These are phyloP conservation scores for Arvicola amphibius DNA, from an alignment of 2,797 vertebrate genomes.

Conservation along the genomic window DNA sequence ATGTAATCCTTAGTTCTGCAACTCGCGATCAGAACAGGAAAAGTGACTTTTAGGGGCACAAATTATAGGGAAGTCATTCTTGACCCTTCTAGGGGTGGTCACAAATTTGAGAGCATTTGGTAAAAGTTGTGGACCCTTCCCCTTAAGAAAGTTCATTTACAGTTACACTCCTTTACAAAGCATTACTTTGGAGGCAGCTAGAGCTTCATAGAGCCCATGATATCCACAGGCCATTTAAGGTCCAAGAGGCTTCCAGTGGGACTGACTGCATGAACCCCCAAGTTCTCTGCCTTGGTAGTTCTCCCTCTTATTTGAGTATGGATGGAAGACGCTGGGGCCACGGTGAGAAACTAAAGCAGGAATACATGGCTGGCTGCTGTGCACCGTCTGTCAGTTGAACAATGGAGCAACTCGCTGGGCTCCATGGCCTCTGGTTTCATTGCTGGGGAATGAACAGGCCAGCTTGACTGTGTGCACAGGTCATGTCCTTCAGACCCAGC, in stretches of 20 bases:
- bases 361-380: neutral
- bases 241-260: neutral
- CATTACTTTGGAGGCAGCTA: neutral
- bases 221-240: neutral
- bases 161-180: neutral
- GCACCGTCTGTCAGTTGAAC: neutral
- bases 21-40: constrained; percentile 55
- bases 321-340: neutral
- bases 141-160: neutral
- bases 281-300: neutral
- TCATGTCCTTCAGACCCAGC: neutral
- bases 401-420: neutral
- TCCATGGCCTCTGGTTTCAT: neutral
- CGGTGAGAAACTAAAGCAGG: neutral
- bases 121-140: neutral
- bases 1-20: constrained; percentile 65
- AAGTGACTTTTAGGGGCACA: constrained; percentile 50
- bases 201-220: neutral
- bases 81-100: constrained; percentile 36
- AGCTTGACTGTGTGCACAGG: constrained; percentile 6
- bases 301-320: neutral
- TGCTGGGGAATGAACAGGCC: neutral
- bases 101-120: constrained; percentile 46
- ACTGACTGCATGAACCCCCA: neutral
- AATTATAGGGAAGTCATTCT: constrained; percentile 58